Conservation (phyloP, 2,797 vertebrate genomes). For the Danio kyathit region DNA sequence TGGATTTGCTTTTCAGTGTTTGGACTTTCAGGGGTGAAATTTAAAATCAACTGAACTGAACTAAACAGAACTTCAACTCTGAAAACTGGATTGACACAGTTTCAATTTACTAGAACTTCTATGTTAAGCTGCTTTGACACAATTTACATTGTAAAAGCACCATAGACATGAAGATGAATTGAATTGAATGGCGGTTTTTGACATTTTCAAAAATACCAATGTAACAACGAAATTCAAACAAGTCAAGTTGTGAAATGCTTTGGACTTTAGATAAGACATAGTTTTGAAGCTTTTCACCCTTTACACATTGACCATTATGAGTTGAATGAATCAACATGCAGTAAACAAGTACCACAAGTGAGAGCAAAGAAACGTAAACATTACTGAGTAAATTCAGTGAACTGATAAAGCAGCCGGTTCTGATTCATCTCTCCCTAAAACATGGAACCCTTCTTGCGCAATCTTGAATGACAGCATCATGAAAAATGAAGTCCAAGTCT, state of each 20-base stretch:
- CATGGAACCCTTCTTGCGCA: neutral
- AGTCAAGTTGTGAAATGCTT: neutral
- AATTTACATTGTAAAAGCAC: no score
- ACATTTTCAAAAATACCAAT: no score
- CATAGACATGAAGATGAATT: no score
- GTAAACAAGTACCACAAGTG: slow-evolving; percentile 14
- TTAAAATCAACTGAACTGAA: no score
- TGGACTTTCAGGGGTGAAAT: no score
- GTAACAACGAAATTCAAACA: no score
- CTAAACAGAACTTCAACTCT: no score
- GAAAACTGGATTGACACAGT: no score
- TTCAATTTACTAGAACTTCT: no score
- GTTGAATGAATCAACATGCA: slow-evolving; percentile 27
- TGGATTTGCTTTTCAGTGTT: no score
- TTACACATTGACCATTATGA: neutral
- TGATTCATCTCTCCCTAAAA: slow-evolving; percentile 8
- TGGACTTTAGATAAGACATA: neutral
- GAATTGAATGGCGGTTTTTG: no score
- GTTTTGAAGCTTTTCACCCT: slow-evolving; percentile 1
- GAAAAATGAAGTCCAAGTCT: slow-evolving; percentile 13
- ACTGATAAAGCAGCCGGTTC: slow-evolving; percentile 21
- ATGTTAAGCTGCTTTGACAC: no score
- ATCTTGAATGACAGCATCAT: slow-evolving; percentile 18
- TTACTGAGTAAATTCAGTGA: slow-evolving; percentile 15
- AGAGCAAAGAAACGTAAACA: slow-evolving; percentile 25